Conservation (phyloP, 2,888 invertebrate species). For the Eupithecia pulchellata region DNA sequence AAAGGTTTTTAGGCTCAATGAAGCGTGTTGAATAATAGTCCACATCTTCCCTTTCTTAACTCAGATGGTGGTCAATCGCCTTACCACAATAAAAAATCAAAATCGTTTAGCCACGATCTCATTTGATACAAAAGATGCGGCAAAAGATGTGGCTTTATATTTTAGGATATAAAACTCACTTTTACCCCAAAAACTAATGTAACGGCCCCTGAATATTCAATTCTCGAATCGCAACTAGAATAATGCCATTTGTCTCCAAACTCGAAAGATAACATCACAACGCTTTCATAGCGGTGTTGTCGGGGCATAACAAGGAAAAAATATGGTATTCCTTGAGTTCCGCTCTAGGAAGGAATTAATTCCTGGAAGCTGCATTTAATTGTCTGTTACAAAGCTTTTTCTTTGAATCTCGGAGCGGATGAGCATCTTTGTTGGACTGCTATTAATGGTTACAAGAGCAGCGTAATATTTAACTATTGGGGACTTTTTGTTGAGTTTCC, state of each 20-base stretch:
- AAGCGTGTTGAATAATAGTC: too few relatives aligned
- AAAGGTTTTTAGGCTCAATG: too few relatives aligned
- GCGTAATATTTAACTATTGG: conserved; percentile 49
- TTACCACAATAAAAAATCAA: too few relatives aligned
- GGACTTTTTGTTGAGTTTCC: conserved; percentile 42
- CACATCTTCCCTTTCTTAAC: too few relatives aligned
- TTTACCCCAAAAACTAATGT: too few relatives aligned
- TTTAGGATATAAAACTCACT: too few relatives aligned
- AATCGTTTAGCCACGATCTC: too few relatives aligned
- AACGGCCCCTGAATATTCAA: background rate
- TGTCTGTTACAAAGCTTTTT: conserved; percentile 72
- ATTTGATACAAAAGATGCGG: too few relatives aligned
- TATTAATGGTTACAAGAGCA: conserved; percentile 63
- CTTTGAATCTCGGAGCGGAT: conserved; percentile 58
- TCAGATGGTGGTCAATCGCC: too few relatives aligned
- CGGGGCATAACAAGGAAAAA: conserved; percentile 38
- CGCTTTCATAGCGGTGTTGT: conserved; percentile 33
- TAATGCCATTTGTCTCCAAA: conserved; percentile 31
- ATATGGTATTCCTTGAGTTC: conserved; percentile 40
- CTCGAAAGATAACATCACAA: conserved; percentile 20
- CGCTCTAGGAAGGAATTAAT: conserved; percentile 61
- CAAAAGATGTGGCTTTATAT: too few relatives aligned
- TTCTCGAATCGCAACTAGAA: background rate
- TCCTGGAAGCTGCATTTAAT: conserved; percentile 69
- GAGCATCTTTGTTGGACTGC: conserved; percentile 62